Evolutionary conservation across 1,140 invertebrate genomes (phyloP).

Genomic region (Lepidurus apus): DNA sequence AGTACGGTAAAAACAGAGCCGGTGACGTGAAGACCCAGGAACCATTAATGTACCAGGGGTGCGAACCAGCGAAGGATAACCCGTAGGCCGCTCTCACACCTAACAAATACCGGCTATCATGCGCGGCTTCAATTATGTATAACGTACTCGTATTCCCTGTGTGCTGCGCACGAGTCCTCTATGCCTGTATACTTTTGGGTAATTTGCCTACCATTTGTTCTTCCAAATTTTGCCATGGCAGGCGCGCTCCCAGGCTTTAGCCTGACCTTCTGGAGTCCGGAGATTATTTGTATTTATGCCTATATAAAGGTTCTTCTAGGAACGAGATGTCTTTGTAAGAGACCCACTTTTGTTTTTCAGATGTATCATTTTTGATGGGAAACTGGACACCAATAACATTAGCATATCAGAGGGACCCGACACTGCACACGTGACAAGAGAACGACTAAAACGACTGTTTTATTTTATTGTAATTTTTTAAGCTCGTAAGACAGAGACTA

Average conservation of each 20-base stretch:
- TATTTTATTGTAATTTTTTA: no score
- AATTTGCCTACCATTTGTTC: neutral
- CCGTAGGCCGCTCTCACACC: conserved; percentile 12
- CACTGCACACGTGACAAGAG: no score
- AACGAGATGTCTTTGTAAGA: no score
- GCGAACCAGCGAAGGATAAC: neutral
- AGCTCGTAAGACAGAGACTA: neutral
- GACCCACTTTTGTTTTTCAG: no score
- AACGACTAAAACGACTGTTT: no score
- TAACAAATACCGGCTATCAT: conserved; percentile 4
- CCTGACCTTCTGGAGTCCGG: neutral
- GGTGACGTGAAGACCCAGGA: neutral
- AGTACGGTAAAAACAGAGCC: neutral
- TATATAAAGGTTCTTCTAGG: no score
- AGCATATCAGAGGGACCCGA: no score
- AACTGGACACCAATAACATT: no score
- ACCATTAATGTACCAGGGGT: neutral
- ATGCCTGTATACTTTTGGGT: conserved; percentile 5
- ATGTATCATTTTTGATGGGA: no score
- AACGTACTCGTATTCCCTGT: neutral
- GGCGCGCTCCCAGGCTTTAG: neutral
- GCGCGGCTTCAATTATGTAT: neutral
- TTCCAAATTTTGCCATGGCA: neutral
- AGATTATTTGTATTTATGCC: no score
- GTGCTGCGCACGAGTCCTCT: neutral